phyloP scores from a whole-genome alignment of 37 sponge, comb jelly and placozoan species.

The Hormiphora californensis region DNA sequence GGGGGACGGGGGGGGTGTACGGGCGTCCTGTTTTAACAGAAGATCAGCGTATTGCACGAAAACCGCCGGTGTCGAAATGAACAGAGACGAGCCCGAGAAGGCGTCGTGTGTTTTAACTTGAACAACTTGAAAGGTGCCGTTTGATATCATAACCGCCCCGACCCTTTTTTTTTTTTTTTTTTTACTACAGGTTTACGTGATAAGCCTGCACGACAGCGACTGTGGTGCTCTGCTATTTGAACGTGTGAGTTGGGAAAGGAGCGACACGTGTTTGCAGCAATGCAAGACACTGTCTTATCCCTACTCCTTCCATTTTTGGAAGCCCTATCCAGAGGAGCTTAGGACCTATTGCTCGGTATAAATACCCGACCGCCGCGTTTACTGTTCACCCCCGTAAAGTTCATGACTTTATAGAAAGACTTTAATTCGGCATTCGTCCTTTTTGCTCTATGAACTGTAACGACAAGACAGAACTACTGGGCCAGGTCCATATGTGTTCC shows the following conservation, averaged over 20 bases:
- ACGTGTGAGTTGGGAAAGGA: not conserved
- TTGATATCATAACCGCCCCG: too few relatives aligned
- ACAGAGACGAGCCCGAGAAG: too few relatives aligned
- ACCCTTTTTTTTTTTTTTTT: too few relatives aligned
- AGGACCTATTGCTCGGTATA: not conserved
- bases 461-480: not conserved
- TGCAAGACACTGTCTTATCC: not conserved
- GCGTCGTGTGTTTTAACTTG: too few relatives aligned
- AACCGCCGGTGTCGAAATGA: too few relatives aligned
- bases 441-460: not conserved
- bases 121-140: too few relatives aligned
- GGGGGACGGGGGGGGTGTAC: not conserved
- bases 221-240: not conserved
- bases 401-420: not conserved
- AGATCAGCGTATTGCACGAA: too few relatives aligned
- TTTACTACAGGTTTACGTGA: not conserved
- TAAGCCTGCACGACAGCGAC: not conserved
- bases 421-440: conserved; percentile 1
- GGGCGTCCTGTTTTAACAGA: too few relatives aligned
- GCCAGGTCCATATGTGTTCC: not conserved
- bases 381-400: too few relatives aligned
- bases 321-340: not conserved
- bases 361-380: not conserved
- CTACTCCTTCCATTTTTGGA: not conserved
- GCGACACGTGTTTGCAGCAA: not conserved